Evolutionary conservation across 2,797 vertebrate genomes (phyloP).

Genomic region (Tachyglossus aculeatus): DNA sequence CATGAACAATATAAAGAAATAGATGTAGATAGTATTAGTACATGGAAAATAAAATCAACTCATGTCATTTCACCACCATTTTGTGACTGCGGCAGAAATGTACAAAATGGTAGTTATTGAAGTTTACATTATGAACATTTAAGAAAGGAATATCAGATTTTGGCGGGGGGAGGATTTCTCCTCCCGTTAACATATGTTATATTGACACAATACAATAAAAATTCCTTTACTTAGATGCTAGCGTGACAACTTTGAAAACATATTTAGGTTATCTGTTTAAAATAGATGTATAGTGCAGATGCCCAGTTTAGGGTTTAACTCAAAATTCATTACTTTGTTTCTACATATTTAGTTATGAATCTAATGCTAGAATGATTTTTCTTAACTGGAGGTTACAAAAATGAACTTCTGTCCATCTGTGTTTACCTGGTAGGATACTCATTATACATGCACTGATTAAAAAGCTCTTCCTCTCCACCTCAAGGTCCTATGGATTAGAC

Average conservation of each 20-base stretch:
- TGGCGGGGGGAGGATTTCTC: slow-evolving; percentile 17
- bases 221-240: slow-evolving; percentile 11
- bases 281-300: slow-evolving; percentile 13
- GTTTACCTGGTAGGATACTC: too few species aligned
- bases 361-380: neutral
- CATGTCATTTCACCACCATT: neutral
- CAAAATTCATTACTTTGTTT: neutral
- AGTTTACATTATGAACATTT: slow-evolving; percentile 24
- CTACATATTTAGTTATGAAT: neutral
- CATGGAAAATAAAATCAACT: too few species aligned
- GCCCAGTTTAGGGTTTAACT: slow-evolving; percentile 8
- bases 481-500: too few species aligned
- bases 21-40: neutral
- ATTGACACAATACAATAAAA: slow-evolving; percentile 4
- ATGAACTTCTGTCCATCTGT: slow-evolving; percentile 7
- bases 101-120: neutral
- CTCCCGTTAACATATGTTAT: slow-evolving; percentile 16
- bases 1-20: neutral
- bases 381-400: too few species aligned
- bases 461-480: neutral
- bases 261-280: slow-evolving; percentile 39
- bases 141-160: neutral
- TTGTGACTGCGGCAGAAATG: neutral
- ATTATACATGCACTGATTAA: too few species aligned
- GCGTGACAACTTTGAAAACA: slow-evolving; percentile 1